phyloP scores from a whole-genome alignment of 2,888 invertebrate species.

The Athalia circularis region DNA sequence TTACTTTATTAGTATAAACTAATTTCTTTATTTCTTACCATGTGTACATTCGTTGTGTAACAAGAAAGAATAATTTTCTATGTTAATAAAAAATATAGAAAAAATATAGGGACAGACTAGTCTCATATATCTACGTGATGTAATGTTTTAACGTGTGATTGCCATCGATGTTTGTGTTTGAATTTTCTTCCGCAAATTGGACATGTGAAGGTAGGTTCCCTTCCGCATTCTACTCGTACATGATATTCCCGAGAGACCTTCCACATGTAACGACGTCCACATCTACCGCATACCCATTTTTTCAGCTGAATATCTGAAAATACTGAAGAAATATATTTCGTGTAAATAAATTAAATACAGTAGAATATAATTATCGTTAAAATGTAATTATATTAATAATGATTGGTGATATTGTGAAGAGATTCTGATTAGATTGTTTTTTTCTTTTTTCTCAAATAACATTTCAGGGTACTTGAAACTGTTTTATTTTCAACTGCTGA shows the following conservation, averaged over 20 bases:
- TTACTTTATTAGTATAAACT: too few relatives aligned
- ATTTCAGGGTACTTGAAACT: too few relatives aligned
- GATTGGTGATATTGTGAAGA: too few relatives aligned
- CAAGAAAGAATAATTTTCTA: too few relatives aligned
- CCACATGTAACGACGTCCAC: slow-evolving; percentile 67
- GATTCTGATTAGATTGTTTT: too few relatives aligned
- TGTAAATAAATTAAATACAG: background rate
- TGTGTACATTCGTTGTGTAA: too few relatives aligned
- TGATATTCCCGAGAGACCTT: slow-evolving; percentile 67
- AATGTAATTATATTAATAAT: too few relatives aligned
- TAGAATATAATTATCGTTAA: too few relatives aligned
- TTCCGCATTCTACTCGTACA: slow-evolving; percentile 68
- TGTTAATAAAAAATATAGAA: background rate
- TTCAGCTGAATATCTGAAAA: slow-evolving; percentile 19
- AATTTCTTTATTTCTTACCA: too few relatives aligned
- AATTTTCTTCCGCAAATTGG: slow-evolving; percentile 56
- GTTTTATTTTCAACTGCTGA: background rate
- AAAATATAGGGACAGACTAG: background rate
- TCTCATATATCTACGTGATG: slow-evolving; percentile 54
- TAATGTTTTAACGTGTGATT: slow-evolving; percentile 52
- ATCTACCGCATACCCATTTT: slow-evolving; percentile 62
- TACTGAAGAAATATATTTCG: slow-evolving; percentile 11
- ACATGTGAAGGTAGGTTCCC: slow-evolving; percentile 67
- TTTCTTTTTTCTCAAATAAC: too few relatives aligned
- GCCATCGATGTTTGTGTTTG: slow-evolving; percentile 51